phyloP scores from a whole-genome alignment of 2,797 vertebrate species.

The Buceros bicornis region DNA sequence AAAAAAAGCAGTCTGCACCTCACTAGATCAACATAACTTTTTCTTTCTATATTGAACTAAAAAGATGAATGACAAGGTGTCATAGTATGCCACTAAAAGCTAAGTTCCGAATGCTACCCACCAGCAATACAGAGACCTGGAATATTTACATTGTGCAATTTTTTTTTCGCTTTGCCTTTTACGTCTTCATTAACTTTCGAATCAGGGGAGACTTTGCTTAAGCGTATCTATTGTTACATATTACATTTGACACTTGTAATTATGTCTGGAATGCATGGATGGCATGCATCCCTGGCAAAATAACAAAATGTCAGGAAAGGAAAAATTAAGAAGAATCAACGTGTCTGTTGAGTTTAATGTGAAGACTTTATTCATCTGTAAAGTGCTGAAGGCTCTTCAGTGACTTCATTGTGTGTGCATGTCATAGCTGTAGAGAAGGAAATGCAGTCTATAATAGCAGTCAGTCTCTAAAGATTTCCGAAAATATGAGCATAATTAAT shows the following conservation, averaged over 20 bases:
- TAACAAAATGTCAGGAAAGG: background rate
- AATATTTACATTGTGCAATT: background rate
- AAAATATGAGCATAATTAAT: background rate
- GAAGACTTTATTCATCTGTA: background rate
- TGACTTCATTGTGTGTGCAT: background rate
- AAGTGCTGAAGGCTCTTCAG: background rate
- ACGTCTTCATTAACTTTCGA: conserved; percentile 37
- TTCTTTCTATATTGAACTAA: background rate
- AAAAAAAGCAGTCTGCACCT: background rate
- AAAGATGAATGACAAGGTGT: background rate
- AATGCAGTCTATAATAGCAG: background rate
- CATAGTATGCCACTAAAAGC: background rate
- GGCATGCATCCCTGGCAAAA: background rate
- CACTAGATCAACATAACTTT: background rate
- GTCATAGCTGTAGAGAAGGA: background rate
- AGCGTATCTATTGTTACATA: background rate
- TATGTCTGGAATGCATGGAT: background rate
- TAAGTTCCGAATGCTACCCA: background rate
- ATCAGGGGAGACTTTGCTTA: background rate
- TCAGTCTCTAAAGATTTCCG: background rate
- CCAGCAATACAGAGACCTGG: background rate
- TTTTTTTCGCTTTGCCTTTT: background rate
- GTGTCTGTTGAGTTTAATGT: background rate
- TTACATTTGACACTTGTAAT: conserved; percentile 12
- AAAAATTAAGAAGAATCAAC: conserved; percentile 38